A percentile compares a stretch with the other conserved stretches of the same genome.
Conservation (phyloP, 2,797 vertebrate species). For the Gorsachius magnificus region DNA sequence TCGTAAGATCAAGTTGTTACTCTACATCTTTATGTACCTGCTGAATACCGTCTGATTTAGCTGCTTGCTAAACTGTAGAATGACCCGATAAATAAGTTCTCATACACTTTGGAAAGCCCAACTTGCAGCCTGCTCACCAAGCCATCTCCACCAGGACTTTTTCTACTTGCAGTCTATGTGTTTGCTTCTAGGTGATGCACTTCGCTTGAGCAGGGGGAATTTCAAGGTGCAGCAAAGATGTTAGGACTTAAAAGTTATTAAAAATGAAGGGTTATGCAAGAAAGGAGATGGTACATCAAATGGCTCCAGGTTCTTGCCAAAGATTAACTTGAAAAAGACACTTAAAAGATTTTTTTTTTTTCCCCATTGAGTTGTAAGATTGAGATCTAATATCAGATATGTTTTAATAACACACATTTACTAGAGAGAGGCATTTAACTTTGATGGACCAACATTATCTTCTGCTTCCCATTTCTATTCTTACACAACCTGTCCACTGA, state of each 20-base stretch:
- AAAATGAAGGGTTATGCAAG: neutral
- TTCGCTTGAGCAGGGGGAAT: neutral
- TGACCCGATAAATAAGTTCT: neutral
- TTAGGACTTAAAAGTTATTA: neutral
- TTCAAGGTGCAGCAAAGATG: neutral
- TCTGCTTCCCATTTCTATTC: neutral
- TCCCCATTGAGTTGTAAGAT: neutral
- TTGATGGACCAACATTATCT: neutral
- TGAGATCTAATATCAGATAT: neutral
- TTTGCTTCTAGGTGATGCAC: neutral
- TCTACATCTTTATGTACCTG: neutral
- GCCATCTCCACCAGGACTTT: neutral
- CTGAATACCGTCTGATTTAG: neutral
- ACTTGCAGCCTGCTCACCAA: neutral
- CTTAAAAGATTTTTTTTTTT: neutral
- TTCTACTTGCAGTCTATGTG: neutral
- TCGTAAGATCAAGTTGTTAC: neutral
- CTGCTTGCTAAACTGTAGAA: neutral
- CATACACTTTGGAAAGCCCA: neutral
- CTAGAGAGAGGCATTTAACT: neutral
- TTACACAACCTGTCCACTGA: neutral
- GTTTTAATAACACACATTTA: neutral
- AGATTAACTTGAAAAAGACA: neutral
- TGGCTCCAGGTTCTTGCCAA: neutral
- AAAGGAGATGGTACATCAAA: neutral